Percentiles rank a stretch among this genome's conserved stretches.
phyloP scores from a whole-genome alignment of 2,113 vertebrate genomes.

The Rhadina sibilatrix region DNA sequence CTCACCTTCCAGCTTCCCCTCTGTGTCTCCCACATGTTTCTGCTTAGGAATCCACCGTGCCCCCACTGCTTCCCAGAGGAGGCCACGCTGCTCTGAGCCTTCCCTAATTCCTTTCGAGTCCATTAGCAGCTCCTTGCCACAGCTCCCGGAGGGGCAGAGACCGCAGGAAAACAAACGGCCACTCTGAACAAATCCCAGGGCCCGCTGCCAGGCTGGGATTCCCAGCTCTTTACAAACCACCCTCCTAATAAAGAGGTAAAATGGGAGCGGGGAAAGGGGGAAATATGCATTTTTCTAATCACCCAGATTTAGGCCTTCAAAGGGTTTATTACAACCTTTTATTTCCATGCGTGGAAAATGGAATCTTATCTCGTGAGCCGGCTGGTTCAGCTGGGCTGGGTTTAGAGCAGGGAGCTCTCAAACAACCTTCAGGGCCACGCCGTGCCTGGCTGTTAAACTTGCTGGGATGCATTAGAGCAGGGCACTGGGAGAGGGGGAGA shows the following conservation, averaged over 20 bases:
- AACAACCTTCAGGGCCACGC: background rate
- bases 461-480: background rate
- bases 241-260: conserved; percentile 31
- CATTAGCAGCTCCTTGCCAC: background rate
- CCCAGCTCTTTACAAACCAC: background rate
- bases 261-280: background rate
- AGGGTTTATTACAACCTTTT: conserved; percentile 60
- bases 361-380: conserved; percentile 4
- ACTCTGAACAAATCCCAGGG: background rate
- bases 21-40: background rate
- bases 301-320: conserved; percentile 9
- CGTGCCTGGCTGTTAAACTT: background rate
- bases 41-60: background rate
- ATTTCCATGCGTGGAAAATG: conserved; percentile 45
- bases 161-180: background rate
- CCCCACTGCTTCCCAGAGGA: background rate
- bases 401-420: background rate
- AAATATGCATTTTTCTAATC: conserved; percentile 44
- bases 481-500: background rate
- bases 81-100: background rate
- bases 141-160: background rate
- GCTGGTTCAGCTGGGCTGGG: background rate
- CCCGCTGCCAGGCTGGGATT: background rate
- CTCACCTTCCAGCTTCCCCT: background rate
- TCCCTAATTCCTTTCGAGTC: background rate